A percentile compares a stretch with the other conserved stretches of the same genome.
These are phyloP conservation scores for Periophthalmus modestus DNA, from an alignment of 2,113 vertebrate genomes.

Conservation along the genomic window DNA sequence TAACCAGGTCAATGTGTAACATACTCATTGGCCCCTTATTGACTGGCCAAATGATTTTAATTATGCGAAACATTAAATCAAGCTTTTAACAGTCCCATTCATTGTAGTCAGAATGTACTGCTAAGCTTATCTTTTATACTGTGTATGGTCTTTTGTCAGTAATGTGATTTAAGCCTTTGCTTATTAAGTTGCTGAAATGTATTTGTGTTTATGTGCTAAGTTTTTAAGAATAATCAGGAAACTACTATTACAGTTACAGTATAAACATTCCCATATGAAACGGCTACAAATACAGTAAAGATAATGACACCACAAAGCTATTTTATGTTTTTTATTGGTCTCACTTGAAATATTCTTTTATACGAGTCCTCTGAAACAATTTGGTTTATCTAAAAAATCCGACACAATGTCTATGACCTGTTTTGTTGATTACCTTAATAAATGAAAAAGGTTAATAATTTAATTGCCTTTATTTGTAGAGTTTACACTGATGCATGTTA, in stretches of 20 bases:
- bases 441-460: conserved; percentile 57
- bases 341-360: conserved; percentile 2
- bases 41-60: background rate
- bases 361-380: conserved; percentile 4
- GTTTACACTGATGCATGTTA: conserved; percentile 8
- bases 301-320: conserved; percentile 25
- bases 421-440: conserved; percentile 59
- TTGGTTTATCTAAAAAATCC: conserved; percentile 8
- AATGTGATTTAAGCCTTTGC: conserved; percentile 27
- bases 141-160: conserved; percentile 16
- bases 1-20: conserved; percentile 33
- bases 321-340: conserved; percentile 16
- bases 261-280: conserved; percentile 45
- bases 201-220: conserved; percentile 22
- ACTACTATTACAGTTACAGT: conserved; percentile 24
- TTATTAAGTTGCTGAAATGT: conserved; percentile 33
- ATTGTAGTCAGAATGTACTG: conserved; percentile 29
- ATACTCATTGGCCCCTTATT: conserved; percentile 26
- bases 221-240: conserved; percentile 31
- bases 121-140: conserved; percentile 43
- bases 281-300: conserved; percentile 7
- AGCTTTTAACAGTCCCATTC: conserved; percentile 40
- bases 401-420: conserved; percentile 17
- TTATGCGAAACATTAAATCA: background rate
- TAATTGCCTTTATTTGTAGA: conserved; percentile 16